A percentile compares a stretch with the other conserved stretches of the same genome.
phyloP scores from a whole-genome alignment of 2,797 vertebrate genomes.

The Columba guinea region DNA sequence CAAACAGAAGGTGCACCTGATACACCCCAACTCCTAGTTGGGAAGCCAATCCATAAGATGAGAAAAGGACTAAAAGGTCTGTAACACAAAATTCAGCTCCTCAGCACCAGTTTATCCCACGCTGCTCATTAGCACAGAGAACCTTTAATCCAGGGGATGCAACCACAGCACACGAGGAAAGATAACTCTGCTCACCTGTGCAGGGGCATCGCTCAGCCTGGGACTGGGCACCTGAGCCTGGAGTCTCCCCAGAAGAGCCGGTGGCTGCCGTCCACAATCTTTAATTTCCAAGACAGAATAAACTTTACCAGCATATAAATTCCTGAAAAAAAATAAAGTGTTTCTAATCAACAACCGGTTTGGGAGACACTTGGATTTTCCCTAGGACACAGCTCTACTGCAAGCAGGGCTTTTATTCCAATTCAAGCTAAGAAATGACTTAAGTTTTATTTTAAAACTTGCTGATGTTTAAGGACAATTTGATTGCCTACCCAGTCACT shows the following conservation, averaged over 20 bases:
- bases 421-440: neutral
- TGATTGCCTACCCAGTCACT: neutral
- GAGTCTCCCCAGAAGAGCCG: neutral
- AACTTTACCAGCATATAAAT: neutral
- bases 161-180: rapidly evolving
- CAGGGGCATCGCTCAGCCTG: rapidly evolving
- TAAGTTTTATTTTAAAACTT: neutral
- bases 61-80: neutral
- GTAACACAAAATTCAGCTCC: neutral
- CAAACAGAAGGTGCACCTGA: neutral
- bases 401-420: neutral
- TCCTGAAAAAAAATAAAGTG: neutral
- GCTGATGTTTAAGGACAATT: neutral
- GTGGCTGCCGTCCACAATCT: neutral
- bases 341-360: neutral
- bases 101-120: neutral
- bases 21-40: rapidly evolving
- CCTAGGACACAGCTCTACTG: neutral
- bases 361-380: neutral
- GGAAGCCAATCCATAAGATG: neutral
- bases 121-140: rapidly evolving
- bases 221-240: neutral
- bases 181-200: neutral
- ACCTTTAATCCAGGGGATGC: rapidly evolving
- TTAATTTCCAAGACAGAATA: neutral